Percentiles rank a stretch among this genome's conserved stretches.
Conservation (phyloP, 2,797 vertebrate genomes). For the Coranthus polyacanthus region DNA sequence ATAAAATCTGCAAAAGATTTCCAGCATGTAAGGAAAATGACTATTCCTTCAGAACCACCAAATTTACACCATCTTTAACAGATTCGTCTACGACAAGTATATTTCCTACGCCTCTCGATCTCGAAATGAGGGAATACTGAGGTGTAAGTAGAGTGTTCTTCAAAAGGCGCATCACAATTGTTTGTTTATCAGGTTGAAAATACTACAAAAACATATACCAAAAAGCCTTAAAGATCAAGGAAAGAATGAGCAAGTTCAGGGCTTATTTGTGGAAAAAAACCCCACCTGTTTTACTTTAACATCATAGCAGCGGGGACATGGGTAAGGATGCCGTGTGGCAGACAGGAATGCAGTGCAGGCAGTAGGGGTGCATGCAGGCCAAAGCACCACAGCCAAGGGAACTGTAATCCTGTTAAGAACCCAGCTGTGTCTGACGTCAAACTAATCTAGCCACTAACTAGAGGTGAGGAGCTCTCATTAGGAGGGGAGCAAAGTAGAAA, state of each 20-base stretch:
- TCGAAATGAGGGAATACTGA: no score
- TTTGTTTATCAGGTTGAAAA: neutral
- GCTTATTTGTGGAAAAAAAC: constrained; percentile 22
- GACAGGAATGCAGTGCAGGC: constrained; percentile 66
- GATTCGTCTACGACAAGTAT: no score
- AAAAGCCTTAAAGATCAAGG: constrained; percentile 10
- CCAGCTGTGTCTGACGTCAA: constrained; percentile 85
- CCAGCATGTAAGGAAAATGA: neutral
- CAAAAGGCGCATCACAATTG: neutral
- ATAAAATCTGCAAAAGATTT: neutral
- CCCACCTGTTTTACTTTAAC: constrained; percentile 39
- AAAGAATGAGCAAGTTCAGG: constrained; percentile 7
- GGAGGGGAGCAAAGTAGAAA: constrained; percentile 54
- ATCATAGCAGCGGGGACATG: constrained; percentile 37
- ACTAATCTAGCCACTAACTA: constrained; percentile 72
- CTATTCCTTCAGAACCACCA: no score
- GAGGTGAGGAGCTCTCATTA: constrained; percentile 77
- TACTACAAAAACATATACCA: neutral
- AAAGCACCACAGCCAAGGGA: constrained; percentile 67
- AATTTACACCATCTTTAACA: no score
- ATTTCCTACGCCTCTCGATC: no score
- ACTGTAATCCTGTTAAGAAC: constrained; percentile 80
- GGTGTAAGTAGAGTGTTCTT: no score
- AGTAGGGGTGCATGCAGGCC: constrained; percentile 63
- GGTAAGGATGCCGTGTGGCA: constrained; percentile 51